Evolutionary conservation across 2,888 invertebrate genomes (phyloP).

Genomic region (Cataglyphis altisquamis): DNA sequence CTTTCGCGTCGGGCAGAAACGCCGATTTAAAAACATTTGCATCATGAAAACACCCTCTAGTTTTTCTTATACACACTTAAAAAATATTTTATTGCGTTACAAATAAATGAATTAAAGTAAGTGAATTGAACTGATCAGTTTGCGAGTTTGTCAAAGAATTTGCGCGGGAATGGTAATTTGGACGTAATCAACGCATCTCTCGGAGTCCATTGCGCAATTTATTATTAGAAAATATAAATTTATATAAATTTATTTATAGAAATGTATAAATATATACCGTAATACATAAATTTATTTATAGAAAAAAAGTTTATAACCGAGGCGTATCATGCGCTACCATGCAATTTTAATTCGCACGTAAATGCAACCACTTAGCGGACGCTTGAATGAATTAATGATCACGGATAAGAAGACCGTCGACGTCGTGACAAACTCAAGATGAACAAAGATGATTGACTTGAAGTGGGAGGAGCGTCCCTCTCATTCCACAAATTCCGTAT

Average conservation of each 20-base stretch:
- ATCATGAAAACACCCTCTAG: neutral
- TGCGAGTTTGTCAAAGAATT: neutral
- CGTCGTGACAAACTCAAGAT: slow-evolving; percentile 1
- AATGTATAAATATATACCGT: too few relatives aligned
- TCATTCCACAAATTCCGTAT: slow-evolving; percentile 12
- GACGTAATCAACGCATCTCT: neutral
- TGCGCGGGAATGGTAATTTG: neutral
- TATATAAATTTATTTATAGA: too few relatives aligned
- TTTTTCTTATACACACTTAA: neutral
- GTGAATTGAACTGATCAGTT: neutral
- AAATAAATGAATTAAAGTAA: neutral
- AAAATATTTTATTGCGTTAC: neutral
- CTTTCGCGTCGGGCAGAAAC: too few relatives aligned
- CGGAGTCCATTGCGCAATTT: neutral
- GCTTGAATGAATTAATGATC: slow-evolving; percentile 17
- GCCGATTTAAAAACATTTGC: neutral
- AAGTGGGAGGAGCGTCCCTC: slow-evolving; percentile 63
- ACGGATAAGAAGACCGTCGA: neutral
- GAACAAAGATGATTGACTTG: slow-evolving; percentile 34
- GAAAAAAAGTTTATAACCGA: neutral
- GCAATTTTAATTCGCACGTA: slow-evolving; percentile 20
- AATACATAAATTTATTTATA: too few relatives aligned
- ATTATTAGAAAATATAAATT: too few relatives aligned
- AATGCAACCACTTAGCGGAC: slow-evolving; percentile 7
- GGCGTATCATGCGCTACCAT: neutral